Conservation (phyloP, 2,113 vertebrate genomes). For the Physeter macrocephalus region DNA sequence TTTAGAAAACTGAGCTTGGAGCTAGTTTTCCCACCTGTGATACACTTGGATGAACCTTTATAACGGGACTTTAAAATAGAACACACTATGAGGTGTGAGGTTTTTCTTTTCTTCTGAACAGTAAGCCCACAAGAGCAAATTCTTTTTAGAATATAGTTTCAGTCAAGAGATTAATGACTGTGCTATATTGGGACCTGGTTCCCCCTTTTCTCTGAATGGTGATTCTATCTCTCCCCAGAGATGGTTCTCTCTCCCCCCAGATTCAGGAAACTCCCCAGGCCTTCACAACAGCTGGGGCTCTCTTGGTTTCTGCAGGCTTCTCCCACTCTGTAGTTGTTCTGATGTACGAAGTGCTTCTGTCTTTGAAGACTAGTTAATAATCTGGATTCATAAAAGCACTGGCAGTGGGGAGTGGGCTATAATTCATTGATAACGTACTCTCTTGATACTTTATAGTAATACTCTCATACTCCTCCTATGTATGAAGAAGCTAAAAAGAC, state of each 20-base stretch:
- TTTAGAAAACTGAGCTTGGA: background rate
- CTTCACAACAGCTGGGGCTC: background rate
- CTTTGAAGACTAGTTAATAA: background rate
- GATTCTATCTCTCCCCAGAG: background rate
- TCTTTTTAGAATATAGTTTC: background rate
- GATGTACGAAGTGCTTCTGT: background rate
- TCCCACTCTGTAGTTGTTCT: background rate
- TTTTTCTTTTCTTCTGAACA: background rate
- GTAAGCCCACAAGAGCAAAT: background rate
- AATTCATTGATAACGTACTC: fast-evolving
- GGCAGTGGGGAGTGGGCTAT: background rate
- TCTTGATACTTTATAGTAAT: background rate
- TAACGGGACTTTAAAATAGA: background rate
- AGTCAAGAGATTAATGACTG: background rate
- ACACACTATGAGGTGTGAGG: background rate
- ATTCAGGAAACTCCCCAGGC: too few species aligned
- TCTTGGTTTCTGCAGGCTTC: background rate
- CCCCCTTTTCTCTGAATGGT: too few species aligned
- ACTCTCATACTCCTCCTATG: too few species aligned
- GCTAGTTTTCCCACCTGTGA: background rate
- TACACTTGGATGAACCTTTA: background rate
- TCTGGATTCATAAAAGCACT: background rate
- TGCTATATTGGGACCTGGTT: fast-evolving
- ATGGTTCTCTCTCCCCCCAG: fast-evolving
- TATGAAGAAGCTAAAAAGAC: background rate